These are phyloP conservation scores for Sardina pilchardus DNA, from an alignment of 2,113 vertebrate genomes.

Conservation along the genomic window DNA sequence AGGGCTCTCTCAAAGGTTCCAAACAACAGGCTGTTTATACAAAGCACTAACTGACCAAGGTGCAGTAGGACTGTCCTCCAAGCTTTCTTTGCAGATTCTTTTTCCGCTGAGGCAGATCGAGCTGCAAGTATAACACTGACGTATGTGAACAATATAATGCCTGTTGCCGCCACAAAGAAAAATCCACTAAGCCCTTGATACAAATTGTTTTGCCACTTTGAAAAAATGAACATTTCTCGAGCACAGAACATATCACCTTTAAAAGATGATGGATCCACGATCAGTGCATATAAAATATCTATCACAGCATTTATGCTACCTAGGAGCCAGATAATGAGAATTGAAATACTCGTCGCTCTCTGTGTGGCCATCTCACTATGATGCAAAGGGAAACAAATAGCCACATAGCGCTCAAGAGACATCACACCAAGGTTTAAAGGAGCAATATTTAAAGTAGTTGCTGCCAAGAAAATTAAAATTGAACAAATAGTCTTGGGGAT, in stretches of 20 bases:
- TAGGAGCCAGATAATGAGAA: slow-evolving; percentile 37
- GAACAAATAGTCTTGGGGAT: slow-evolving; percentile 16
- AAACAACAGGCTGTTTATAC: slow-evolving; percentile 22
- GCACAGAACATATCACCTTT: slow-evolving; percentile 5
- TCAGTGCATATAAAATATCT: slow-evolving; percentile 35
- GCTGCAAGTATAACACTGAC: slow-evolving; percentile 39
- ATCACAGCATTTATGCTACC: slow-evolving; percentile 17
- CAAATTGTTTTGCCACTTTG: slow-evolving; percentile 34
- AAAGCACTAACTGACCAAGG: slow-evolving; percentile 35
- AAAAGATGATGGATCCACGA: slow-evolving; percentile 10
- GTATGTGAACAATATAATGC: slow-evolving; percentile 40
- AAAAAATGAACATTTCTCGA: slow-evolving; percentile 10
- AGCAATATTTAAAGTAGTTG: background rate
- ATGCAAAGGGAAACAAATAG: slow-evolving; percentile 32
- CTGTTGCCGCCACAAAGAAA: slow-evolving; percentile 14
- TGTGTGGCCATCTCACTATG: slow-evolving; percentile 44
- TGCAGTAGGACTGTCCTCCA: slow-evolving; percentile 35
- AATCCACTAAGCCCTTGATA: slow-evolving; percentile 15
- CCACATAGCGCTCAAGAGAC: slow-evolving; percentile 17
- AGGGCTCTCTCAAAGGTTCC: background rate
- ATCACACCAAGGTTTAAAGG: background rate
- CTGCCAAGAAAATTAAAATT: slow-evolving; percentile 19
- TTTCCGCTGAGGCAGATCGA: slow-evolving; percentile 40
- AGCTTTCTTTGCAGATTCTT: slow-evolving; percentile 37
- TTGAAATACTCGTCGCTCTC: slow-evolving; percentile 33